Conservation (phyloP, 2,113 vertebrate genomes). For the Eonycteris spelaea region DNA sequence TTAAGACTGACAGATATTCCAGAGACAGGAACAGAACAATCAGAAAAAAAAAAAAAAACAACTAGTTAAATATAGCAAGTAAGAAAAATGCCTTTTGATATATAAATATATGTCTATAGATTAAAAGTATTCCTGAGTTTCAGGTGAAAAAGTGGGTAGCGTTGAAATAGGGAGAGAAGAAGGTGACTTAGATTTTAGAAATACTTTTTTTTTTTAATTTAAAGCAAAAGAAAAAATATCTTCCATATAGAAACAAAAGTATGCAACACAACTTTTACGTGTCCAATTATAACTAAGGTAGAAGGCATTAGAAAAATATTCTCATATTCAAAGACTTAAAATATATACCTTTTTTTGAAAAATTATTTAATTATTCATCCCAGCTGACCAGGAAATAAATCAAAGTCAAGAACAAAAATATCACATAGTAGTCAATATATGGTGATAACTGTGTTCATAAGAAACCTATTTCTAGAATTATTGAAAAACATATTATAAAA, state of each 20-base stretch:
- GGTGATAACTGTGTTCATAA: neutral
- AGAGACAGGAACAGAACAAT: neutral
- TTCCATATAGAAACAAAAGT: neutral
- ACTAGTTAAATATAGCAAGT: neutral
- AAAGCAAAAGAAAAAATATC: neutral
- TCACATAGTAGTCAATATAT: neutral
- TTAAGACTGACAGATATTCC: neutral
- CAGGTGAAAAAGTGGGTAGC: neutral
- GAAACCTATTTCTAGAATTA: neutral
- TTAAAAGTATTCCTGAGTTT: neutral
- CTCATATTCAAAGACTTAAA: neutral
- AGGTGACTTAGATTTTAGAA: neutral
- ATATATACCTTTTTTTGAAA: neutral
- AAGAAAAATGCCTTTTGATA: neutral
- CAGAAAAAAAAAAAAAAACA: neutral
- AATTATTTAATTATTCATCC: neutral
- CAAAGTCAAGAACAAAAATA: neutral
- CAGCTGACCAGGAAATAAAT: neutral
- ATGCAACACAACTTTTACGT: neutral
- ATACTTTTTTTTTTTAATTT: neutral
- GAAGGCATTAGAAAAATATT: neutral
- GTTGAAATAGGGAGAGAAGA: neutral
- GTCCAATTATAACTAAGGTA: neutral
- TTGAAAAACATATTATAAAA: neutral
- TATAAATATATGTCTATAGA: neutral